Conservation (phyloP, 2,888 invertebrate species). For the Eumerus sabulonum region DNA sequence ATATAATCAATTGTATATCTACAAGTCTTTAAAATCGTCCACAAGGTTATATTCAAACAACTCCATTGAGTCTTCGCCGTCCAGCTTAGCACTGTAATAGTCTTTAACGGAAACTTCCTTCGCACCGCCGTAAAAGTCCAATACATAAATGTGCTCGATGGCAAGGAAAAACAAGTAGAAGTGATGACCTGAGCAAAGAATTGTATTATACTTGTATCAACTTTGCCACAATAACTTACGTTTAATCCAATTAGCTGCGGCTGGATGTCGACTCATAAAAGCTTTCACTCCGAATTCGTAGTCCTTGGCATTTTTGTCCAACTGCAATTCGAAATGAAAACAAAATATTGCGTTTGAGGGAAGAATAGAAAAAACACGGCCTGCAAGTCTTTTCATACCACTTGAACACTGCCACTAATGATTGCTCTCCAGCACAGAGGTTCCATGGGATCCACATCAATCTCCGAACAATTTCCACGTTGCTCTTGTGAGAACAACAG, state of each 20-base stretch:
- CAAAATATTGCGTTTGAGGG: background rate
- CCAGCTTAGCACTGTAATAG: slow-evolving; percentile 71
- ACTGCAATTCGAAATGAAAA: slow-evolving; percentile 59
- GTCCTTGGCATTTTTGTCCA: slow-evolving; percentile 69
- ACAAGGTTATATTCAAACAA: background rate
- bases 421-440: slow-evolving; percentile 77
- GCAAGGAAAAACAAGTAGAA: slow-evolving; percentile 90
- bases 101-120: slow-evolving; percentile 73
- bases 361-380: background rate
- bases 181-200: slow-evolving; percentile 82
- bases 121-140: slow-evolving; percentile 91
- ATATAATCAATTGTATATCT: too few relatives aligned
- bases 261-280: slow-evolving; percentile 76
- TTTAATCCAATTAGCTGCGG: slow-evolving; percentile 74
- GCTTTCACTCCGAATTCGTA: slow-evolving; percentile 72
- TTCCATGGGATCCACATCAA: slow-evolving; percentile 77
- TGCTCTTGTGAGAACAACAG: slow-evolving; percentile 76
- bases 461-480: slow-evolving; percentile 73
- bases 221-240: slow-evolving; percentile 63
- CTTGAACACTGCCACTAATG: slow-evolving; percentile 75
- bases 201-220: background rate
- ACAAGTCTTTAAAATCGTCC: background rate
- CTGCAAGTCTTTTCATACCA: slow-evolving; percentile 69
- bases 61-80: slow-evolving; percentile 16
- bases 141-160: slow-evolving; percentile 85